Percentiles rank a stretch among this genome's conserved stretches.
Conservation (phyloP, 1,140 invertebrate genomes). For the Leptoteleia sp. region DNA sequence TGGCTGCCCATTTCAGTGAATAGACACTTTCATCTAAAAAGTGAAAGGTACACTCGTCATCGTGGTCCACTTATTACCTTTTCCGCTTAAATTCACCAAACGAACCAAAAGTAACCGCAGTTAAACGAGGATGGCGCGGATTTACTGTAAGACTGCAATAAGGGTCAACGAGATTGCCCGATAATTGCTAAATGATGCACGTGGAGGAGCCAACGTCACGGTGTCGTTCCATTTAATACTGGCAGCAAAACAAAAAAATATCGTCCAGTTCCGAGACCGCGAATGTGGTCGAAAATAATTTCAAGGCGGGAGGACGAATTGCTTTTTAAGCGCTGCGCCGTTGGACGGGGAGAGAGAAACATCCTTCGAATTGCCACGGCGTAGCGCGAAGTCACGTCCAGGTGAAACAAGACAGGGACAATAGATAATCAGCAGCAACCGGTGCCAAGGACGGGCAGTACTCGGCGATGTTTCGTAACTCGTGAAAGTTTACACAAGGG, state of each 20-base stretch:
- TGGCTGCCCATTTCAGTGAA: conserved; percentile 29
- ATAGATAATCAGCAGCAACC: conserved; percentile 80
- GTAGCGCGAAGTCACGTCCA: conserved; percentile 51
- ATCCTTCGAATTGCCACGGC: conserved; percentile 24
- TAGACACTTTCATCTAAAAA: conserved; percentile 54
- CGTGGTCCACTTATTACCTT: conserved; percentile 35
- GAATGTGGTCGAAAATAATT: not conserved
- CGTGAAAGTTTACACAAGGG: conserved; percentile 81
- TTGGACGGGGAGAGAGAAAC: conserved; percentile 13
- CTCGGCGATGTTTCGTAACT: conserved; percentile 80
- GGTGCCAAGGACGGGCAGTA: conserved; percentile 81
- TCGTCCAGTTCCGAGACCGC: not conserved
- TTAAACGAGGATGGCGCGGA: not conserved
- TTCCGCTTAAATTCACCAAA: conserved; percentile 47
- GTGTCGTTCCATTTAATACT: not conserved
- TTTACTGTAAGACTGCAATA: not conserved
- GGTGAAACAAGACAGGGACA: conserved; percentile 74
- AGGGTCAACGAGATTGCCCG: not conserved
- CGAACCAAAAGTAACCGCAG: conserved; percentile 7
- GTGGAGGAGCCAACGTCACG: not conserved
- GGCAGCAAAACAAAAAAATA: not conserved
- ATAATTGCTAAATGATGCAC: too few species aligned
- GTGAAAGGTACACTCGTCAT: conserved; percentile 51
- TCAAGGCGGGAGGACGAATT: too few species aligned
- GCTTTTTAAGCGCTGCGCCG: too few species aligned